A percentile compares a stretch with the other conserved stretches of the same genome.
Conservation (phyloP, 2,888 invertebrate species). For the Drosophila cracens region DNA sequence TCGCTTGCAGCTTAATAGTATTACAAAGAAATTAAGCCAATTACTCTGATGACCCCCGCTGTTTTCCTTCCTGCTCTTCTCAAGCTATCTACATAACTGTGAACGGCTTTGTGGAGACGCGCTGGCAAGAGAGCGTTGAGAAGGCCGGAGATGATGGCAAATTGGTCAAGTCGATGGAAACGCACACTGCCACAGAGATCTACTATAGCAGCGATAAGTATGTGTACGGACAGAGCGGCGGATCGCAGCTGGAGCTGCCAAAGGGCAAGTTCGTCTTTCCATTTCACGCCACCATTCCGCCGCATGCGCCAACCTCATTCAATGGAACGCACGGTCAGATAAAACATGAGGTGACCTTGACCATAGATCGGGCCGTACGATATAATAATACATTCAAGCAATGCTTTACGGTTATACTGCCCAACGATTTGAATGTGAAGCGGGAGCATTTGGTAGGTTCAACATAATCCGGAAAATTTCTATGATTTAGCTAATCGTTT, state of each 20-base stretch:
- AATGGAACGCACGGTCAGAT: conserved; percentile 91
- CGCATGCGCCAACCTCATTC: conserved; percentile 91
- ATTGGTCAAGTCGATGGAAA: conserved; percentile 74
- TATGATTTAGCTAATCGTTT: neutral
- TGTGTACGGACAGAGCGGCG: conserved; percentile 85
- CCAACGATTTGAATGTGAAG: conserved; percentile 91
- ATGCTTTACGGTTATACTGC: conserved; percentile 91
- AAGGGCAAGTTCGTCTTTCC: conserved; percentile 90
- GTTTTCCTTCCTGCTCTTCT: neutral
- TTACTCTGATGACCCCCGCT: conserved; percentile 28
- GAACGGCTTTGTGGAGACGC: conserved; percentile 83
- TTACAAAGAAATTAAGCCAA: conserved; percentile 60
- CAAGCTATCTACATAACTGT: conserved; percentile 83
- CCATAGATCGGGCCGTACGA: conserved; percentile 93
- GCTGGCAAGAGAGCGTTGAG: conserved; percentile 83
- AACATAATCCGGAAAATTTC: neutral
- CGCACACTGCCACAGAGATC: conserved; percentile 81
- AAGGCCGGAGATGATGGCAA: conserved; percentile 82
- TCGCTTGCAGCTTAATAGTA: conserved; percentile 35
- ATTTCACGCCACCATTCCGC: conserved; percentile 88
- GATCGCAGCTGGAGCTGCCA: conserved; percentile 89
- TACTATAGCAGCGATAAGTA: conserved; percentile 82
- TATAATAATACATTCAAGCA: conserved; percentile 93
- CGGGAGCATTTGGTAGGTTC: conserved; percentile 87
- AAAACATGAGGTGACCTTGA: conserved; percentile 91